Base-by-base conservation (phyloP, 2,113 vertebrate species). In the Hyla sarda region DNA sequence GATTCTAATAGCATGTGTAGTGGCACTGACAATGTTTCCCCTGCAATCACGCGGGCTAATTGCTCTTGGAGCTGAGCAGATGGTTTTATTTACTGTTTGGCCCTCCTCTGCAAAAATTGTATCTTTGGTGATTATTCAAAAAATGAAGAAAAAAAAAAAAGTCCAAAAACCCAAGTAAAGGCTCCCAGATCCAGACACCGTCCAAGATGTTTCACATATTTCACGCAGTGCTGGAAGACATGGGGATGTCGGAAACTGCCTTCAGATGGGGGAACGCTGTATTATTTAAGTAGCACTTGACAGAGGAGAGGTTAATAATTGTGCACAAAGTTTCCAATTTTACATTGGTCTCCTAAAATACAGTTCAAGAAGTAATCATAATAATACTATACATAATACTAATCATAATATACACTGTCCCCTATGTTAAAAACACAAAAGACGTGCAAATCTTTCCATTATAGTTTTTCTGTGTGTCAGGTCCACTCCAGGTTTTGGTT, bases 21-120 rank as follows among this genome's bases (percentile, higher is more conserved):
- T 45, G 84, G 76, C 62, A 71, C 75, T 41, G 76, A 80, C 48
- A 86, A 69, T 79, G 80, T 80, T 71, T 72, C 37, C 62, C 74
- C 65, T 80, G 65, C 76, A 86, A 80, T 86, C 84, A 86, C 13
- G 62, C 60, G 2, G 30, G 17, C 75, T 86, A 62, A 86, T 86
- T 86, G 84, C 65, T 76, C 23, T 47, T 58, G 37, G n/a, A 86
- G 75, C 47, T 34, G 14, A 48, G 62, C 84, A 86, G 48, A 86
- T 86, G 84, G 37, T 86, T 80, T 86, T 37, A 58, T 58, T 86
- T 86, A 72, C 28, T 48, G 2, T 4, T 71, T 86, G 76, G 76
- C 65, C 71, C 47, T 72, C 32, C 82, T n/a, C 62, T 19, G 32
- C 47, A 72, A n/a, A 52, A 45, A 56, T 34, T 41, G 76, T 45